Evolutionary conservation across 2,797 vertebrate species (phyloP).

Genomic region (Notoglanidium macrostoma): DNA sequence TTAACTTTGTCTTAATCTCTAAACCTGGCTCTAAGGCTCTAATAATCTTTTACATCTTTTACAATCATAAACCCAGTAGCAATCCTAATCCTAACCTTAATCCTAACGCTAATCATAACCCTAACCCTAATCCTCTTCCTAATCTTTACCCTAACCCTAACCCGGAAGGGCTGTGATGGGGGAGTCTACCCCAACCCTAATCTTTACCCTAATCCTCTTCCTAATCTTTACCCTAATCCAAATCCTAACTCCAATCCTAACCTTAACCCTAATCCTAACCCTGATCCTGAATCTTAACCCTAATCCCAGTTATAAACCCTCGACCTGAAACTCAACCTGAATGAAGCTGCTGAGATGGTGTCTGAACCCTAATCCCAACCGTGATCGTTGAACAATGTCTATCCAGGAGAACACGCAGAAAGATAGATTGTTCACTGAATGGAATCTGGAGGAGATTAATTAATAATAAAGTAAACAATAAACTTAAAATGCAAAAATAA

Average conservation of each 20-base stretch:
- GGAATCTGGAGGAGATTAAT: too few relatives aligned
- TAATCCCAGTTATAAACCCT: neutral
- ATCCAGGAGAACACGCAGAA: too few relatives aligned
- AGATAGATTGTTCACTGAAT: too few relatives aligned
- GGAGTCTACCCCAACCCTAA: too few relatives aligned
- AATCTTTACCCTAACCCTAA: neutral
- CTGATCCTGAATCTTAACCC: neutral
- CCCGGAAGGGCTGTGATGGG: too few relatives aligned
- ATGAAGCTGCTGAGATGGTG: neutral
- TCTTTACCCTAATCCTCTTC: neutral
- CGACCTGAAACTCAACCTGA: neutral
- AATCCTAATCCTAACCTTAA: neutral
- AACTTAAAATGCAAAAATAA: neutral
- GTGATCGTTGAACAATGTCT: too few relatives aligned
- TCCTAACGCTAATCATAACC: neutral
- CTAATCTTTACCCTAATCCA: neutral
- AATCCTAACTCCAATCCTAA: neutral
- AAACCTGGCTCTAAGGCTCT: neutral
- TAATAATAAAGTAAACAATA: neutral
- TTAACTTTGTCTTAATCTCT: neutral
- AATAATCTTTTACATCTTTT: neutral
- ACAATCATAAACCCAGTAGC: neutral
- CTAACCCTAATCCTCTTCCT: neutral
- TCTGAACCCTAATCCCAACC: neutral
- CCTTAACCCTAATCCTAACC: neutral